Evolutionary conservation across 1,140 invertebrate genomes (phyloP), one percentile per base, ranked within the genome.

Genomic region (Drosophila nigromelanica): DNA sequence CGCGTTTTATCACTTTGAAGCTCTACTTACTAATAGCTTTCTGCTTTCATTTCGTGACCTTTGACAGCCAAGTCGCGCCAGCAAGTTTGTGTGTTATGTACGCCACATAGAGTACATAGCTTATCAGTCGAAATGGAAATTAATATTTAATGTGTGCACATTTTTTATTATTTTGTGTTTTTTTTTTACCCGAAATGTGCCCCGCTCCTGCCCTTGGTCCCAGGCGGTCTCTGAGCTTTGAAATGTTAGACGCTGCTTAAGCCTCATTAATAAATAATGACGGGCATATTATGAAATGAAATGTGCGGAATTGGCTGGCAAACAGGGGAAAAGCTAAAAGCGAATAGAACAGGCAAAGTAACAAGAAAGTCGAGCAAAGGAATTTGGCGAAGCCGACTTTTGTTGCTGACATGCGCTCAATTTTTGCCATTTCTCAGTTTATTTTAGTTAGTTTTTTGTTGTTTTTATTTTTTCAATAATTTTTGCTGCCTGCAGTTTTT

Each of bases 81-180:
- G n/a, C n/a, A n/a, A n/a, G 30, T 67, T 60, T 52, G 27, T 60
- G 51, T 52, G 42, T 40, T 59, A 33, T 48, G 8, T 12, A 0
- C 10, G 48, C n/a, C 5, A 5, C 7, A 11, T 30, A 11, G 18
- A 48, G 43, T 55, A 62, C 43, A 52, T 73, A 70, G 64, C 83
- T 89, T 87, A 89, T 87, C 82, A 87, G 83, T 89, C 78, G 24
- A 89, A 87, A 87, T 82, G 82, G 82, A 87, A 87, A 87, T 87
- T 87, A 87, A 87, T 87, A 87, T 87, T 87, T 87, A 87, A 87
- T 87, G 66, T 72, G 58, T 61, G 60, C 83, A 79, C 78, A 87
- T 82, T 87, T 87, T 87, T 87, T 87, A 52, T 62, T 63, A 64
- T 76, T 58, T 75, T 68, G 24, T 59, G 24, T 45, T 47, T 24